These are phyloP conservation scores for Aricia artaxerxes DNA, from an alignment of 2,888 invertebrate genomes.

Conservation along the genomic window DNA sequence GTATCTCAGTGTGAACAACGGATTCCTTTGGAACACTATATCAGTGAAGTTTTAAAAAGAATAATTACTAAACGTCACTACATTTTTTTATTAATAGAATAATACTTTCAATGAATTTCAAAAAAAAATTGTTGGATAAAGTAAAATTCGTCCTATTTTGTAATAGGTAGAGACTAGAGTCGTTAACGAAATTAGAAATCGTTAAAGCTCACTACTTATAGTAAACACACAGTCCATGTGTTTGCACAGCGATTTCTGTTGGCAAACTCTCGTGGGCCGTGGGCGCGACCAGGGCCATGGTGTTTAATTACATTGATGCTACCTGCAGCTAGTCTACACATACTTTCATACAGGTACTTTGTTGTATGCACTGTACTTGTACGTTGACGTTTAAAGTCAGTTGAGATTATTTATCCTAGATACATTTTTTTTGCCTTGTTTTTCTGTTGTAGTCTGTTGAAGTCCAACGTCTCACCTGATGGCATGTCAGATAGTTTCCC, in stretches of 20 bases:
- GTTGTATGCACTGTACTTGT: neutral
- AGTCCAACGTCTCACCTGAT: neutral
- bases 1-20: too few species aligned
- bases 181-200: slow-evolving; percentile 7
- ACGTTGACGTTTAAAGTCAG: neutral
- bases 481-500: neutral
- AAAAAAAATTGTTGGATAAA: too few species aligned
- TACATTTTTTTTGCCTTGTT: neutral
- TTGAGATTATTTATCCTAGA: neutral
- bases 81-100: too few species aligned
- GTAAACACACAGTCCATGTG: neutral
- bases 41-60: too few species aligned
- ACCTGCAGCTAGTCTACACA: neutral
- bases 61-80: too few species aligned
- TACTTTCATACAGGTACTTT: neutral
- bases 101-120: too few species aligned
- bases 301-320: neutral
- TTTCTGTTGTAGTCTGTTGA: neutral
- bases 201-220: neutral
- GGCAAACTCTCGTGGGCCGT: neutral
- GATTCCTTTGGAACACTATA: too few species aligned
- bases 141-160: too few species aligned
- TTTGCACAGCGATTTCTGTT: slow-evolving; percentile 15
- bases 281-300: slow-evolving; percentile 1
- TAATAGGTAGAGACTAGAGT: neutral